A percentile compares a stretch with the other conserved stretches of the same genome.
Conservation (phyloP, 1,140 invertebrate genomes). For the Achatina immaculata region DNA sequence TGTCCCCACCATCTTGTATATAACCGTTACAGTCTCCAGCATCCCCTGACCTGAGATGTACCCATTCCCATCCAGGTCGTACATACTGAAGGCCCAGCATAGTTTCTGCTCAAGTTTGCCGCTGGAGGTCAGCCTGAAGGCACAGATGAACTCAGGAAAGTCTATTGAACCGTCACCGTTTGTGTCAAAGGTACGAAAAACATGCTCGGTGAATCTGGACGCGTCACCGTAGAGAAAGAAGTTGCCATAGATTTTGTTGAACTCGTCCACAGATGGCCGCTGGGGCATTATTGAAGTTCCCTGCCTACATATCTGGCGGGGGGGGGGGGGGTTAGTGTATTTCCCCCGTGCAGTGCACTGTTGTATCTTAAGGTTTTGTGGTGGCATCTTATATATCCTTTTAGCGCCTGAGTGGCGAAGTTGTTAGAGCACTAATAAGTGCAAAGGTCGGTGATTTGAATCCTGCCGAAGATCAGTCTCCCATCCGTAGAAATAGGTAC, state of each 20-base stretch:
- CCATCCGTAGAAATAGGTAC: too few relatives aligned
- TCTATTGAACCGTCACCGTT: slow-evolving; percentile 98
- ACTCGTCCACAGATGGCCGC: slow-evolving; percentile 94
- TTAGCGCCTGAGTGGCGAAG: too few relatives aligned
- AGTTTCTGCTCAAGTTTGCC: slow-evolving; percentile 97
- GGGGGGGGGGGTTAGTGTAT: too few relatives aligned
- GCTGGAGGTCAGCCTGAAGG: slow-evolving; percentile 92
- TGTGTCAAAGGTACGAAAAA: slow-evolving; percentile 97
- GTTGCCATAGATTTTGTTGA: slow-evolving; percentile 98
- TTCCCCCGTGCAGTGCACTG: too few relatives aligned
- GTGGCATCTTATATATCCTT: too few relatives aligned
- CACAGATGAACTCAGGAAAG: slow-evolving; percentile 97
- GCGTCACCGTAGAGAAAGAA: slow-evolving; percentile 99
- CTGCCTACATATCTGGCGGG: too few relatives aligned
- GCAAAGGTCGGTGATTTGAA: too few relatives aligned
- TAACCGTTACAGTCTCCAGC: slow-evolving; percentile 98
- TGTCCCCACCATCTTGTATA: slow-evolving; percentile 99
- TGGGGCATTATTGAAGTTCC: too few relatives aligned
- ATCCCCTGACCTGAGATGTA: slow-evolving; percentile 98
- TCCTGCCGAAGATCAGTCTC: too few relatives aligned
- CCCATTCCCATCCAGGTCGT: slow-evolving; percentile 98
- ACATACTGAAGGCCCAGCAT: slow-evolving; percentile 92
- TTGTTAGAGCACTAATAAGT: too few relatives aligned
- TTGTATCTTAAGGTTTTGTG: too few relatives aligned
- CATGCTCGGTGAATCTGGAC: slow-evolving; percentile 98